These are phyloP conservation scores for Eupeodes latifasciatus DNA, from an alignment of 2,888 invertebrate species.

Conservation along the genomic window DNA sequence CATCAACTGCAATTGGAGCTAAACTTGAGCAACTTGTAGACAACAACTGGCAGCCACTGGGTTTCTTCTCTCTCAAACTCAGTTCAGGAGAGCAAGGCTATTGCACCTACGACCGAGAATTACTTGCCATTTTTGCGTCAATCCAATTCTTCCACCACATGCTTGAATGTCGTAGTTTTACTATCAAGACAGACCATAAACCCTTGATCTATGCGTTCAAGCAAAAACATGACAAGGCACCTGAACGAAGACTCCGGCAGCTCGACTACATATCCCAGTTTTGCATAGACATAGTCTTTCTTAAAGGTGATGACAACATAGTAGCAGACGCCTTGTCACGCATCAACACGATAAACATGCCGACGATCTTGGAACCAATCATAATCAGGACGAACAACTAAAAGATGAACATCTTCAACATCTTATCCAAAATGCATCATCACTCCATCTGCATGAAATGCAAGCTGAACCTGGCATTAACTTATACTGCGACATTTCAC, in stretches of 20 bases:
- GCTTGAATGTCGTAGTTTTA: constrained; percentile 2
- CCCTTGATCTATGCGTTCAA: constrained; percentile 29
- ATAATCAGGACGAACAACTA: too few species aligned
- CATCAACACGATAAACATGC: neutral
- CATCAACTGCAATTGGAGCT: constrained; percentile 13
- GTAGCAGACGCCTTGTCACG: constrained; percentile 42
- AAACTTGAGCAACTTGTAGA: too few species aligned
- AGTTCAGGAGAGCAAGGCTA: constrained; percentile 20
- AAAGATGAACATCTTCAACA: too few species aligned
- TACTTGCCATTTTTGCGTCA: constrained; percentile 20
- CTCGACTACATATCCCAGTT: constrained; percentile 38
- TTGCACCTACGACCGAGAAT: constrained; percentile 30
- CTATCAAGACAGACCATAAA: constrained; percentile 14
- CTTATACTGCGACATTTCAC: constrained; percentile 75
- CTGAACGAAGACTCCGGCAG: constrained; percentile 9
- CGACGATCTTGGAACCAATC: too few species aligned
- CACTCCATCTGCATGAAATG: constrained; percentile 17
- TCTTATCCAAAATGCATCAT: too few species aligned
- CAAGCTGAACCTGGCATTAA: constrained; percentile 28
- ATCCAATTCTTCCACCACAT: constrained; percentile 29
- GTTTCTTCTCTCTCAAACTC: neutral
- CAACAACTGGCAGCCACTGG: constrained; percentile 9
- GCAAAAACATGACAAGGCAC: constrained; percentile 29
- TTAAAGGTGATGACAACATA: neutral
- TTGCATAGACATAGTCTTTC: constrained; percentile 39